Evolutionary conservation across 30 jellyfish, hydroid and myxozoan genomes (phyloP).

Genomic region (Turritopsis rubra): DNA sequence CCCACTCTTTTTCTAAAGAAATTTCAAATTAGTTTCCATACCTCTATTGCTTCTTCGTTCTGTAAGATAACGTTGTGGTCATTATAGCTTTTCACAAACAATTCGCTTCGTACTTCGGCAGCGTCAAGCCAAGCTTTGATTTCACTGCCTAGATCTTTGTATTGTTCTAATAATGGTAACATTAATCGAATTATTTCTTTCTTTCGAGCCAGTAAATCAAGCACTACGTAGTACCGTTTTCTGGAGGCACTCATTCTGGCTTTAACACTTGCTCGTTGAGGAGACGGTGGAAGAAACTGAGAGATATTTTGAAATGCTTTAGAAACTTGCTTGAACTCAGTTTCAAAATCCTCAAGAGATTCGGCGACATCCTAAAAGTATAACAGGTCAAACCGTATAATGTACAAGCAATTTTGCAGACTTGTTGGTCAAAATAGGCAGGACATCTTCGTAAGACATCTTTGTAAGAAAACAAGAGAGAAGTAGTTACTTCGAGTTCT

Average conservation of each 20-base stretch:
- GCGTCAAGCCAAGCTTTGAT: conserved; percentile 66
- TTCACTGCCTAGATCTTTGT: conserved; percentile 37
- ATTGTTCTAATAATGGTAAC: conserved; percentile 51
- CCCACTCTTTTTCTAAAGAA: no score
- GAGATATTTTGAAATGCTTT: conserved; percentile 52
- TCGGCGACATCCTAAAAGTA: conserved; percentile 45
- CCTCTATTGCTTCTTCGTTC: conserved; percentile 67
- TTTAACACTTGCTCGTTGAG: conserved; percentile 42
- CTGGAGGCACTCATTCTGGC: conserved; percentile 45
- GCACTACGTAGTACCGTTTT: conserved; percentile 34
- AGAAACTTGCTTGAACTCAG: conserved; percentile 31
- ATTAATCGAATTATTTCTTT: conserved; percentile 41
- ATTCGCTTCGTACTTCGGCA: conserved; percentile 36
- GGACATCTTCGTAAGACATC: not conserved
- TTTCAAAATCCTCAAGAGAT: conserved; percentile 36
- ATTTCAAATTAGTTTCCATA: no score
- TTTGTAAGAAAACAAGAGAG: not conserved
- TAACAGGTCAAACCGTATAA: not conserved
- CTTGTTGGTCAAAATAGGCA: not conserved
- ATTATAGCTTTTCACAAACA: conserved; percentile 30
- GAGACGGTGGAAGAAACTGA: conserved; percentile 69
- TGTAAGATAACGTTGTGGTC: conserved; percentile 38
- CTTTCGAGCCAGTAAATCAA: conserved; percentile 30
- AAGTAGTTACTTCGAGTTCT: conserved; percentile 35
- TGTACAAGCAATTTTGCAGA: not conserved